phyloP scores from a whole-genome alignment of 2,888 invertebrate genomes.

The Pilophorus perplexus region DNA sequence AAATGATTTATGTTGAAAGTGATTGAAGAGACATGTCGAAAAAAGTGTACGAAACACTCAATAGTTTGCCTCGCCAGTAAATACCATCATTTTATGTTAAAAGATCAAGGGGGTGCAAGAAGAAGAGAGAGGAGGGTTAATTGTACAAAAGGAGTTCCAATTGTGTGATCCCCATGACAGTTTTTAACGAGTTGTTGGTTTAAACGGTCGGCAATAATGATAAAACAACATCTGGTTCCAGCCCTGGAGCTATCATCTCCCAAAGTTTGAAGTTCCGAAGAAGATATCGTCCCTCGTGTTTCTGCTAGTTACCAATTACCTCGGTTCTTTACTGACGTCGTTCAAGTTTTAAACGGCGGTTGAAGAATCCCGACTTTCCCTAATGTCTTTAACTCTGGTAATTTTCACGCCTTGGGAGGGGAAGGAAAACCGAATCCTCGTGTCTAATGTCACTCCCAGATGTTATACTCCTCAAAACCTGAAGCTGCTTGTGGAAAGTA shows the following conservation, averaged over 20 bases:
- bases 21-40: too few species aligned
- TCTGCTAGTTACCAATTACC: not conserved
- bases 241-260: slow-evolving; percentile 24
- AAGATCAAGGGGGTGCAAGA: not conserved
- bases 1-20: too few species aligned
- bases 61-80: too few species aligned
- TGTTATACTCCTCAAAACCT: too few species aligned
- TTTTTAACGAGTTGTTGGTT: slow-evolving; percentile 46
- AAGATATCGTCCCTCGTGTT: not conserved
- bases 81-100: too few species aligned
- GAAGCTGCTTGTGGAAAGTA: too few species aligned
- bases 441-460: too few species aligned
- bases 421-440: too few species aligned
- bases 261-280: not conserved
- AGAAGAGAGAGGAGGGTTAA: slow-evolving; percentile 4
- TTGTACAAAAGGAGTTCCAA: slow-evolving; percentile 38
- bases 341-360: slow-evolving; percentile 14
- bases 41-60: too few species aligned
- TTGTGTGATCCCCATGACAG: slow-evolving; percentile 42
- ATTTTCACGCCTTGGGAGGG: slow-evolving; percentile 4
- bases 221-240: slow-evolving; percentile 39
- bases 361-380: slow-evolving; percentile 8
- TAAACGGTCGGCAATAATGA: slow-evolving; percentile 43
- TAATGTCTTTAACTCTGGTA: slow-evolving; percentile 4
- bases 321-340: slow-evolving; percentile 2